Conservation (phyloP, 1,140 invertebrate genomes). For the Lepidurus arcticus region DNA sequence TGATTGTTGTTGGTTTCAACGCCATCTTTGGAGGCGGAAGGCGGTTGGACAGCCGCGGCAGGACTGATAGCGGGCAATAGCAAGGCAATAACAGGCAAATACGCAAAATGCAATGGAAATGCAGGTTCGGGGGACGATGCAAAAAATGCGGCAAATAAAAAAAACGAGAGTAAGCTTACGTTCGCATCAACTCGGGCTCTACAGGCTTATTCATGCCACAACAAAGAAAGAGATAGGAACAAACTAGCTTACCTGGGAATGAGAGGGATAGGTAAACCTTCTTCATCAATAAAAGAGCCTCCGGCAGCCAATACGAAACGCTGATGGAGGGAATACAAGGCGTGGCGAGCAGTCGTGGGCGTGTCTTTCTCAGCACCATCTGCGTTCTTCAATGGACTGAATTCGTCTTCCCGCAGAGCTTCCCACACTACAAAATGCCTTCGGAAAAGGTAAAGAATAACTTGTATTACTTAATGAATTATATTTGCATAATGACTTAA, state of each 20-base stretch:
- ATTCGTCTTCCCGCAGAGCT: constrained; percentile 86
- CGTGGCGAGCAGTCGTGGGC: constrained; percentile 73
- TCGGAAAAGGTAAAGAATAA: background rate
- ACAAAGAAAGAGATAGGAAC: background rate
- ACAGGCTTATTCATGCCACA: background rate
- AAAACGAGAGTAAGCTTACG: too few relatives aligned
- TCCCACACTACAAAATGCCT: constrained; percentile 88
- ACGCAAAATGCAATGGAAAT: constrained; percentile 17
- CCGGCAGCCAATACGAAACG: constrained; percentile 77
- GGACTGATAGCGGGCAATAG: constrained; percentile 37
- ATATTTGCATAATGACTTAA: constrained; percentile 12
- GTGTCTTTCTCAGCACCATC: constrained; percentile 82
- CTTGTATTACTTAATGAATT: constrained; percentile 31
- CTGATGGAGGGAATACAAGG: constrained; percentile 73
- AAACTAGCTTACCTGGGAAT: constrained; percentile 47
- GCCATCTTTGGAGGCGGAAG: constrained; percentile 41
- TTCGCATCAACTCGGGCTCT: background rate
- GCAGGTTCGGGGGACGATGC: background rate
- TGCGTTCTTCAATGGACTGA: constrained; percentile 93
- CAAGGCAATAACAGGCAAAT: constrained; percentile 35
- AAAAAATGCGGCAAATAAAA: constrained; percentile 1
- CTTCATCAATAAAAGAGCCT: constrained; percentile 55
- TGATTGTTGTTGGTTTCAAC: constrained; percentile 44
- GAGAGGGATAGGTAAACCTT: constrained; percentile 47
- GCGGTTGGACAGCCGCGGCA: constrained; percentile 34